Percentiles rank a stretch among this genome's conserved stretches.
Conservation (phyloP, 2,113 vertebrate species). For the Circaetus cinerascens region DNA sequence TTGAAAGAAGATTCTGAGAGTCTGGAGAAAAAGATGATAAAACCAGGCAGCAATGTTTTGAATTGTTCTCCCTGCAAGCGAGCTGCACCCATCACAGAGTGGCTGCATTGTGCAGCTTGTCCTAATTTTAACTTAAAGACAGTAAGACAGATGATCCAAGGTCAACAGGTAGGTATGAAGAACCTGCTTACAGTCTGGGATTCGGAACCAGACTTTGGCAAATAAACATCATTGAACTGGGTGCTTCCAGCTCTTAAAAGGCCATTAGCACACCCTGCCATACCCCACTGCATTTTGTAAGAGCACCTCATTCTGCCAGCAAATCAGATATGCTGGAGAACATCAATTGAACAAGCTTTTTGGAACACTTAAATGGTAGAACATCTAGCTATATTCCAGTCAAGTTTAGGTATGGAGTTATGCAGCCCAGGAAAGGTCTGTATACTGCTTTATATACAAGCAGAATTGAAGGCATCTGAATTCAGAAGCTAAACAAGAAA, state of each 20-base stretch:
- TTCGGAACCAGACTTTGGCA: neutral
- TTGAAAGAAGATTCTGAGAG: constrained; percentile 87
- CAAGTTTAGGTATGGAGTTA: neutral
- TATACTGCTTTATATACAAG: neutral
- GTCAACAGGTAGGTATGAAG: neutral
- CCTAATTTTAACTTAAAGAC: accelerated
- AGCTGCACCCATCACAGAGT: accelerated
- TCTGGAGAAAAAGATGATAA: constrained; percentile 56
- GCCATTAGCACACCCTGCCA: neutral
- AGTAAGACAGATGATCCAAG: neutral
- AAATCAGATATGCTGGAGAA: neutral
- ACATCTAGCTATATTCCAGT: accelerated
- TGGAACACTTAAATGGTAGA: neutral
- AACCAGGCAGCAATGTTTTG: neutral
- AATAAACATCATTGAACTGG: neutral
- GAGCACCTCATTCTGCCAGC: neutral
- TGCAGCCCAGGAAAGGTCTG: neutral
- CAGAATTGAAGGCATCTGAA: neutral
- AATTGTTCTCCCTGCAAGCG: neutral
- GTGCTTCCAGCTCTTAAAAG: neutral
- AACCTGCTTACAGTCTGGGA: neutral
- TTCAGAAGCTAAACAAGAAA: neutral
- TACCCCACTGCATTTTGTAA: accelerated
- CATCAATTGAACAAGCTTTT: neutral
- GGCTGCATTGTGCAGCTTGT: neutral